Evolutionary conservation across 1,140 invertebrate species (phyloP).

Genomic region (Heliconius eleuchia): DNA sequence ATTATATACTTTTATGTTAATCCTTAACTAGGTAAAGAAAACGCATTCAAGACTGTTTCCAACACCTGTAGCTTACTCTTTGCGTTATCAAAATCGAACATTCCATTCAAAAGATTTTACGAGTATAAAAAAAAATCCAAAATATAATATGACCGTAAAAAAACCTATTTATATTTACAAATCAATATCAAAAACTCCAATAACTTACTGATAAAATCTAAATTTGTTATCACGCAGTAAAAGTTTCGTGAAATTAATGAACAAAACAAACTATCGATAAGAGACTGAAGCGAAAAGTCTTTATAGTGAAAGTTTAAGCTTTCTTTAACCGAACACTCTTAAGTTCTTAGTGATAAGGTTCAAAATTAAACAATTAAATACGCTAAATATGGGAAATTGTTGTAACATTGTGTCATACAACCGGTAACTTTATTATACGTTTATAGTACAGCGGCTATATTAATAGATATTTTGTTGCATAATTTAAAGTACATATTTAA

Average conservation of each 20-base stretch:
- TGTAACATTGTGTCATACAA: background rate
- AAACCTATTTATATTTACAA: background rate
- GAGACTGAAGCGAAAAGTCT: background rate
- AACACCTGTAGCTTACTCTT: too few species aligned
- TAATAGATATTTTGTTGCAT: background rate
- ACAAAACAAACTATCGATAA: slow-evolving; percentile 14
- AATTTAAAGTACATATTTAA: background rate
- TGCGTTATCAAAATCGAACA: too few species aligned
- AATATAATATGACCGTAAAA: too few species aligned
- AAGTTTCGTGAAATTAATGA: background rate
- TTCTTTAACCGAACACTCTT: background rate
- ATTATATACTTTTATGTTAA: too few species aligned
- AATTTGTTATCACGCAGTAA: background rate
- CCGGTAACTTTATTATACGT: background rate
- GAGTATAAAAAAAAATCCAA: too few species aligned
- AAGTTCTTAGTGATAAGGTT: background rate
- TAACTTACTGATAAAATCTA: background rate
- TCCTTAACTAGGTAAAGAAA: too few species aligned
- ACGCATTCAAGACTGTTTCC: too few species aligned
- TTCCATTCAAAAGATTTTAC: too few species aligned
- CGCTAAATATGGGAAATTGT: background rate
- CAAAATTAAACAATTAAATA: background rate
- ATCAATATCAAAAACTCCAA: background rate
- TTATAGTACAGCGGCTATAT: background rate
- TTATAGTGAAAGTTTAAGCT: background rate